These are phyloP conservation scores for Scortum barcoo DNA, from an alignment of 2,113 vertebrate genomes.

Conservation along the genomic window DNA sequence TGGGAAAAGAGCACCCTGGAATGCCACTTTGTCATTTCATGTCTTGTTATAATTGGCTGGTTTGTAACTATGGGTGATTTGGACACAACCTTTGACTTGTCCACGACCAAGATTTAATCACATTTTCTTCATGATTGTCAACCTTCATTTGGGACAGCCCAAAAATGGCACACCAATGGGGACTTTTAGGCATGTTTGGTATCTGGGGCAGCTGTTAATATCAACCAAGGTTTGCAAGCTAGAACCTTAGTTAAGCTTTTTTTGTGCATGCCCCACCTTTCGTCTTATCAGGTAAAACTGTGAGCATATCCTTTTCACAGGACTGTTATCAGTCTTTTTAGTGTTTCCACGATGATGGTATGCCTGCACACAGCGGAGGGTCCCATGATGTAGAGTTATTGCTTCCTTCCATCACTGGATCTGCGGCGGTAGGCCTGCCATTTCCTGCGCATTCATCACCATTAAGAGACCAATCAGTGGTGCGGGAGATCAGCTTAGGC, in stretches of 20 bases:
- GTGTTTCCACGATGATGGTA: conserved; percentile 24
- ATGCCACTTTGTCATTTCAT: neutral
- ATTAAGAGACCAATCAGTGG: conserved; percentile 75
- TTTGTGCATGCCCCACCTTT: no score
- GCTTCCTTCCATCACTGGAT: conserved; percentile 50
- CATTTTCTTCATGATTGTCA: neutral
- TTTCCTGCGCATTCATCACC: conserved; percentile 67
- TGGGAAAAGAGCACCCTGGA: no score
- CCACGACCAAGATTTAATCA: neutral
- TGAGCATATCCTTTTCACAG: neutral
- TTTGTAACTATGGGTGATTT: neutral
- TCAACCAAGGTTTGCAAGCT: neutral
- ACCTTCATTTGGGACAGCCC: neutral
- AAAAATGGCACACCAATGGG: neutral
- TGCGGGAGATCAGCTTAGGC: conserved; percentile 64
- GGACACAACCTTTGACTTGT: neutral
- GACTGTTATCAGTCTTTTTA: neutral
- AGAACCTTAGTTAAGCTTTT: no score
- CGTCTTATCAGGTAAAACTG: neutral
- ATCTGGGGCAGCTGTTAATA: neutral
- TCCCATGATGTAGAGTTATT: conserved; percentile 58
- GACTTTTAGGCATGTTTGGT: neutral
- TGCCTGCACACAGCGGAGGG: neutral
- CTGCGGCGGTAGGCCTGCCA: conserved; percentile 21
- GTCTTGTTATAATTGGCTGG: no score